Percentiles rank a stretch among this genome's conserved stretches.
Evolutionary conservation across 2,113 vertebrate genomes (phyloP).

Genomic region (Piprites chloris): DNA sequence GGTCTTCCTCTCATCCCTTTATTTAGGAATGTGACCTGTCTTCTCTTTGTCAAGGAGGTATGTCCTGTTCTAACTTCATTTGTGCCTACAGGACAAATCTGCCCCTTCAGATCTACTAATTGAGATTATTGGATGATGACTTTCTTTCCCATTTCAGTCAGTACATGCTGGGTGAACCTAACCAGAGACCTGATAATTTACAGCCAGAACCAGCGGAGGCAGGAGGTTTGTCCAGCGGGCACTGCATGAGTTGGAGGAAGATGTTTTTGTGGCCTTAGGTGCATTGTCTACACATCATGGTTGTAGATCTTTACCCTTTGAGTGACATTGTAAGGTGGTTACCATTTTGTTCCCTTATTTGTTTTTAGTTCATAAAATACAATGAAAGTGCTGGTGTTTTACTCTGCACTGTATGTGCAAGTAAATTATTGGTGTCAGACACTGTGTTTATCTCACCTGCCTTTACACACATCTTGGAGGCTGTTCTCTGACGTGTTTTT

Average conservation of each 20-base stretch:
- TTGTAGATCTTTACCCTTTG: background rate
- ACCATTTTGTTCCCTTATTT: background rate
- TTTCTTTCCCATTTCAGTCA: background rate
- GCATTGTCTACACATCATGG: background rate
- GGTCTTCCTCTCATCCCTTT: background rate
- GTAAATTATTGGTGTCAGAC: background rate
- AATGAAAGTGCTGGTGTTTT: background rate
- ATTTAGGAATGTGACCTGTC: accelerated
- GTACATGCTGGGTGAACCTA: background rate
- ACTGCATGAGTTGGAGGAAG: background rate
- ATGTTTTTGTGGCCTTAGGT: background rate
- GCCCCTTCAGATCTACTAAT: background rate
- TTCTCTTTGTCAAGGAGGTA: background rate
- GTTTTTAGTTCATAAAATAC: background rate
- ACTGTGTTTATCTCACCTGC: background rate
- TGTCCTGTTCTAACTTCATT: background rate
- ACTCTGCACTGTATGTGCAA: background rate
- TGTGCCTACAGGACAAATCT: background rate
- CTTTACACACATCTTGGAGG: background rate
- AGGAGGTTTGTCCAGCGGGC: background rate
- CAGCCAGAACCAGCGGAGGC: background rate
- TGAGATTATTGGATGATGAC: background rate
- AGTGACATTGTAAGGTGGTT: background rate
- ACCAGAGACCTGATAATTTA: background rate
- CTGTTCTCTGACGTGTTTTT: background rate